phyloP scores from a whole-genome alignment of 2,888 invertebrate species.

The Rutpela maculata region DNA sequence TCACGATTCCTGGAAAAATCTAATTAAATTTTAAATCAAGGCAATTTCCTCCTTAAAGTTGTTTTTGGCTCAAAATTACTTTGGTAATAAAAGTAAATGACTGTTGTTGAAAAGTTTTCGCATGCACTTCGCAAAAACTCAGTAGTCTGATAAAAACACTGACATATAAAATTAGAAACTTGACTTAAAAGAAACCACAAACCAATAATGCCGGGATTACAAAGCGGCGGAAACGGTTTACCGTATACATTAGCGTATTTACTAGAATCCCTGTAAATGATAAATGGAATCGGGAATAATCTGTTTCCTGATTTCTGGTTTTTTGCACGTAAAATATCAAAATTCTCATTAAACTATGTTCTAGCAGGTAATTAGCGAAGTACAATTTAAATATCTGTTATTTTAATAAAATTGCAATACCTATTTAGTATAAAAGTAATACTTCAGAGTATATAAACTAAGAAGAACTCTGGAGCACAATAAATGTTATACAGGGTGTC shows the following conservation, averaged over 20 bases:
- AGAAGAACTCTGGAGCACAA: too few relatives aligned
- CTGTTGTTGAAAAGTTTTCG: slow-evolving; percentile 23
- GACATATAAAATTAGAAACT: slow-evolving; percentile 23
- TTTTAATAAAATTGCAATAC: too few relatives aligned
- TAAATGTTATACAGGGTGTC: too few relatives aligned
- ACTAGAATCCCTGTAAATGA: too few relatives aligned
- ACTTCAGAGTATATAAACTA: too few relatives aligned
- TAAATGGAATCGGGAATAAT: too few relatives aligned
- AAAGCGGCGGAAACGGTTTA: slow-evolving; percentile 8
- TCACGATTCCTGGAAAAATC: background rate
- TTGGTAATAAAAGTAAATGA: slow-evolving; percentile 26
- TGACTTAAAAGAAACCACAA: slow-evolving; percentile 15
- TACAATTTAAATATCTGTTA: too few relatives aligned
- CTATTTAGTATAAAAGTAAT: too few relatives aligned
- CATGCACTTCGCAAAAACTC: background rate
- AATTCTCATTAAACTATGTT: too few relatives aligned
- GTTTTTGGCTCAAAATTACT: slow-evolving; percentile 9
- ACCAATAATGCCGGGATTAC: slow-evolving; percentile 2
- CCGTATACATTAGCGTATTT: background rate
- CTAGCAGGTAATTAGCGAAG: too few relatives aligned
- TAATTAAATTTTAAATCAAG: slow-evolving; percentile 28
- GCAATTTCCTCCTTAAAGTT: slow-evolving; percentile 8
- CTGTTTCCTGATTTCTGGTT: too few relatives aligned
- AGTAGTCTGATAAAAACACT: background rate
- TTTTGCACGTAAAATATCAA: too few relatives aligned